Conservation (phyloP, 2,113 vertebrate genomes). For the Pleuronectes platessa region DNA sequence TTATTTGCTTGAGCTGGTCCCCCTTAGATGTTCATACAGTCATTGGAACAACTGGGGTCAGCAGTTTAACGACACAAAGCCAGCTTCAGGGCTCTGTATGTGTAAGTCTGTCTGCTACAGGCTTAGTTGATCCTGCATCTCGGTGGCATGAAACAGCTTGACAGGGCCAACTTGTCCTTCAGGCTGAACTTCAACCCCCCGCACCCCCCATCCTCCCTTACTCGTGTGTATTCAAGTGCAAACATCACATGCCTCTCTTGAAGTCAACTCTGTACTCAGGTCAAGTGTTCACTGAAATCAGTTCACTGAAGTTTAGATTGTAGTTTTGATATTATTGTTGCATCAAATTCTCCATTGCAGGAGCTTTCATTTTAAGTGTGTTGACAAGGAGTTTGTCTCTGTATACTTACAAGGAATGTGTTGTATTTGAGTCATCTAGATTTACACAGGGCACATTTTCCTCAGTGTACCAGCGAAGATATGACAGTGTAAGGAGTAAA, state of each 20-base stretch:
- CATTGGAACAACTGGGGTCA: slow-evolving; percentile 59
- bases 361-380: too few species aligned
- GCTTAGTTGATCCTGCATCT: slow-evolving; percentile 58
- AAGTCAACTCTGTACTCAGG: slow-evolving; percentile 26
- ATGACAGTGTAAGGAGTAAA: too few species aligned
- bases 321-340: too few species aligned
- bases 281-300: not conserved
- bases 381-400: too few species aligned
- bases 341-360: too few species aligned
- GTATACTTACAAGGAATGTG: too few species aligned
- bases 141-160: slow-evolving; percentile 69
- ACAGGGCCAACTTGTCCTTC: slow-evolving; percentile 63
- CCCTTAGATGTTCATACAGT: not conserved
- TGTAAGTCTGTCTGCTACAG: slow-evolving; percentile 20
- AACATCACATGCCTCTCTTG: slow-evolving; percentile 8
- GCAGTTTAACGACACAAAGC: slow-evolving; percentile 64
- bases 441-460: too few species aligned
- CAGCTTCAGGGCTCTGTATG: slow-evolving; percentile 45
- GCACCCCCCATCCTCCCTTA: slow-evolving; percentile 8
- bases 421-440: too few species aligned
- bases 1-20: slow-evolving; percentile 40
- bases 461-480: too few species aligned
- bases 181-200: slow-evolving; percentile 42
- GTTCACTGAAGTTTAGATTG: too few species aligned
- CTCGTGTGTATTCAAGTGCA: not conserved